Base-by-base conservation (phyloP, 2,113 vertebrate species). In the Semnornis frantzii region DNA sequence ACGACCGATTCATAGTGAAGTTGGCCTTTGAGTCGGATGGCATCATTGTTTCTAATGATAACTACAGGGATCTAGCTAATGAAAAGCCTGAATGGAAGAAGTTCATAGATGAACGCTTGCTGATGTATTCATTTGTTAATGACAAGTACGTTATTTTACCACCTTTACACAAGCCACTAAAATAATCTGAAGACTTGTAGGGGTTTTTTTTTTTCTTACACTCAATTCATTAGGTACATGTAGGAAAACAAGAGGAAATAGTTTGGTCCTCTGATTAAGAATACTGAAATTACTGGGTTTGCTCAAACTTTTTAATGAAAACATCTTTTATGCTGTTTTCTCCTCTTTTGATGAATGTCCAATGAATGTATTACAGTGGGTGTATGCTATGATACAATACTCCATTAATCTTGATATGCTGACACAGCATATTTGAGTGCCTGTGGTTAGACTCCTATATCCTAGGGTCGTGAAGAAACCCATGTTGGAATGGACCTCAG, bases 11-110 rank as follows among this genome's bases (percentile, higher is more conserved):
- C 79, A 99, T 99, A 48, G 98, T 99, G 93, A 99, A 99, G 97
- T 86, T 99, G 97, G 99, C 99, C 13, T 99, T 99, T 18, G 99
- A 99, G 94, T 99, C 99, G 5, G 99, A 99, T 34, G 99, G 99
- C 77, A 98, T 99, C 85, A 99, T 99, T 46, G 99, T 99, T 70
- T 99, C 99, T 87, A 99, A 99, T 33, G 99, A 99, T 80, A 99
- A 99, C 98, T 99, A 99, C 98, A 97, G 99, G 92, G 99, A 99
- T 93, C 96, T 99, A 90, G 99, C 99, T 27, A 99, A 99, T 58
- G 99, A 99, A 95, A 99, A 99, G 83, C 99, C 99, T 0, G 99
- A 99, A 93, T 99, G 99, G 99, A 99, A 99, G 98, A 99, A 99
- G 97, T 99, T 99, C 97, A 99, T 99, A 81, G 99, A 99, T 31